Percentiles rank a stretch among this genome's conserved stretches.
Conservation (phyloP, 2,888 invertebrate species). For the Notocelia uddmanniana region DNA sequence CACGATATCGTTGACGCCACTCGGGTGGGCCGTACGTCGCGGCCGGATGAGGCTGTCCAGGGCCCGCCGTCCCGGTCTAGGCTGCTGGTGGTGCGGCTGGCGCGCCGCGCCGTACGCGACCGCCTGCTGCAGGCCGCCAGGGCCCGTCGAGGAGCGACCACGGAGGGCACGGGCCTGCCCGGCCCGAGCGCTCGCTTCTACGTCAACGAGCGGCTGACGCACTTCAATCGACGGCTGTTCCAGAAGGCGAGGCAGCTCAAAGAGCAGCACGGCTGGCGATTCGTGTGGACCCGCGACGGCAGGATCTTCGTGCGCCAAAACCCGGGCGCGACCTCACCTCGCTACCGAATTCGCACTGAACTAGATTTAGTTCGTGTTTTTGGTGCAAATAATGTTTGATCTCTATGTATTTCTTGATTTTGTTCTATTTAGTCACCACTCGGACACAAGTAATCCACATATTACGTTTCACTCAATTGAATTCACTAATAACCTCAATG, state of each 20-base stretch:
- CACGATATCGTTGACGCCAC: not conserved
- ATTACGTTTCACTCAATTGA: too few relatives aligned
- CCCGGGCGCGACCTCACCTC: not conserved
- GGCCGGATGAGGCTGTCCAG: not conserved
- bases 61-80: not conserved
- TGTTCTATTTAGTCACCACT: too few relatives aligned
- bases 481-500: too few relatives aligned
- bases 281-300: not conserved
- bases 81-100: constrained; percentile 6
- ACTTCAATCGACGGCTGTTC: not conserved
- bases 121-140: not conserved
- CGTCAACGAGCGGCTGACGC: not conserved
- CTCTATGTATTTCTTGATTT: not conserved
- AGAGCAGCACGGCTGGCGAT: not conserved
- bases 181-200: not conserved
- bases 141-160: not conserved
- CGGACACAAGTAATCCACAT: too few relatives aligned
- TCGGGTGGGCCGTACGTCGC: not conserved
- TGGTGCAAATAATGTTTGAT: not conserved
- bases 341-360: not conserved
- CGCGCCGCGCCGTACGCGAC: not conserved
- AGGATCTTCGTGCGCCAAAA: not conserved
- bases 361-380: not conserved
- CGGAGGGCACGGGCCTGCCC: not conserved
- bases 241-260: not conserved